A percentile compares a stretch with the other conserved stretches of the same genome.
These are phyloP conservation scores for Stratiolaelaps scimitus DNA, from an alignment of 1,140 invertebrate species.

Conservation along the genomic window DNA sequence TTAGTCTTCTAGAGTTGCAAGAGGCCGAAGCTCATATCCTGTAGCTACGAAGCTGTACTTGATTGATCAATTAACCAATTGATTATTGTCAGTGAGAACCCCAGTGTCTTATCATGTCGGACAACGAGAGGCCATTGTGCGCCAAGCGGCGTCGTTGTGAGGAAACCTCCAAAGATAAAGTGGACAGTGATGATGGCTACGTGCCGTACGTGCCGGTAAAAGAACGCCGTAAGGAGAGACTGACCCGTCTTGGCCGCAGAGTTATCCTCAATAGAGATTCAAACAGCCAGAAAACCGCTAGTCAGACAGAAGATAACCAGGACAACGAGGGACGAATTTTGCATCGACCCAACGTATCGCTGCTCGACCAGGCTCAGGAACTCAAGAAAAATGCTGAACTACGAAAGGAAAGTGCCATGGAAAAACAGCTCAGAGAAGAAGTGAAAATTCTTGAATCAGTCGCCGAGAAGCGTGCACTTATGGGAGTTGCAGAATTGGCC, in stretches of 20 bases:
- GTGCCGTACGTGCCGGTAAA: conserved; percentile 80
- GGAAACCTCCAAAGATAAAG: conserved; percentile 40
- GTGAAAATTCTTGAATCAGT: conserved; percentile 95
- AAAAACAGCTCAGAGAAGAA: conserved; percentile 89
- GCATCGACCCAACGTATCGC: conserved; percentile 65
- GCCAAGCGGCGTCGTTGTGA: conserved; percentile 42
- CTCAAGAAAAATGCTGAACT: conserved; percentile 87
- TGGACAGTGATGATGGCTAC: conserved; percentile 61
- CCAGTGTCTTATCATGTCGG: no score
- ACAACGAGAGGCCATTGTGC: not conserved
- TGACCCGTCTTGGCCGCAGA: conserved; percentile 39
- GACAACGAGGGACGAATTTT: conserved; percentile 47
- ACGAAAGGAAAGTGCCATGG: conserved; percentile 80
- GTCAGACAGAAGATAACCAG: conserved; percentile 38
- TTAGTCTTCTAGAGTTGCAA: no score
- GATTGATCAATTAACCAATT: no score
- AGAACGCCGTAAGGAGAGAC: conserved; percentile 65
- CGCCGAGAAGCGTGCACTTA: conserved; percentile 85
- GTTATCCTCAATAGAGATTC: not conserved
- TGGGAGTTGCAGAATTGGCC: conserved; percentile 87
- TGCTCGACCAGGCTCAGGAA: conserved; percentile 90
- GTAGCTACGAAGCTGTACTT: no score
- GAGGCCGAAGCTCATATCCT: no score
- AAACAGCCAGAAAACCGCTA: not conserved
- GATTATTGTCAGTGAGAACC: no score